These are phyloP conservation scores for Athalia cordata DNA, from an alignment of 2,888 invertebrate species.

Conservation along the genomic window DNA sequence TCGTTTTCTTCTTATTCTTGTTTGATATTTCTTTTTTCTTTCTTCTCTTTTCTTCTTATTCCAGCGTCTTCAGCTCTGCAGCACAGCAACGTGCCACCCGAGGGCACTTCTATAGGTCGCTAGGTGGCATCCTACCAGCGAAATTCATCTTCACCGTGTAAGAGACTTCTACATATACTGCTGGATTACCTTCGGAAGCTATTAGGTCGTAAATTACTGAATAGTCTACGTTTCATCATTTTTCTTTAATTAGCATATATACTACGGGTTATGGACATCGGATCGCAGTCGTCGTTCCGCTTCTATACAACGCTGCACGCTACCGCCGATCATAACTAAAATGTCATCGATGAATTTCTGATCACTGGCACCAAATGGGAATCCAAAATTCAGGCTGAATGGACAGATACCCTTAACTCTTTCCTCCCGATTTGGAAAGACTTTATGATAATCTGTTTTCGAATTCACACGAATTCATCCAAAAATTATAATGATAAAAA, in stretches of 20 bases:
- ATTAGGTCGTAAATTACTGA: constrained; percentile 43
- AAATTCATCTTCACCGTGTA: constrained; percentile 38
- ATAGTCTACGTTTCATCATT: constrained; percentile 44
- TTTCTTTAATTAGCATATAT: constrained; percentile 38
- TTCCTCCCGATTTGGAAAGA: no score
- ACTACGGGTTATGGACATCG: not conserved
- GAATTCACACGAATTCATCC: no score
- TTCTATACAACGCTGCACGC: no score
- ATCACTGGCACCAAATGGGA: no score
- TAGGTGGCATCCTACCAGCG: constrained; percentile 35
- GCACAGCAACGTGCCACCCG: constrained; percentile 37
- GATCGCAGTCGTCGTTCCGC: no score
- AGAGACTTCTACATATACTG: not conserved
- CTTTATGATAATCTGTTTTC: no score
- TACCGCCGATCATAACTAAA: no score
- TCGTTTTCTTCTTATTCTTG: not conserved
- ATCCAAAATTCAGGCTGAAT: no score
- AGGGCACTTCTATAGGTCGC: constrained; percentile 35
- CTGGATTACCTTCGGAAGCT: constrained; percentile 40
- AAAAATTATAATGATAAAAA: no score
- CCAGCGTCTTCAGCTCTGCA: not conserved
- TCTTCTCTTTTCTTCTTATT: not conserved
- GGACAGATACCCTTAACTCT: no score
- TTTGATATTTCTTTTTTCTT: not conserved
- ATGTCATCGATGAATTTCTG: no score